Evolutionary conservation across 2,888 invertebrate species (phyloP).

Genomic region (Meta bourneti): DNA sequence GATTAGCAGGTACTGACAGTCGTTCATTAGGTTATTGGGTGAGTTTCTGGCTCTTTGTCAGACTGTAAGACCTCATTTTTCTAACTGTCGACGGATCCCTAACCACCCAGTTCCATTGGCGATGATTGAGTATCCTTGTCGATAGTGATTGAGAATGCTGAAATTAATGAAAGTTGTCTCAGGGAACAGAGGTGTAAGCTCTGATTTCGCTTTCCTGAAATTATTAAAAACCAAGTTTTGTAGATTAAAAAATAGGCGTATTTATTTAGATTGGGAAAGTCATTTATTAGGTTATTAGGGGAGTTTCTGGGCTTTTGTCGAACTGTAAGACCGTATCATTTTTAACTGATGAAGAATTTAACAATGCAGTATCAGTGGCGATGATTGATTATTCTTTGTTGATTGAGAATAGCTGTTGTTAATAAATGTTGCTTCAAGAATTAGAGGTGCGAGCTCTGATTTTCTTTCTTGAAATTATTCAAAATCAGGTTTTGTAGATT

Average conservation of each 20-base stretch:
- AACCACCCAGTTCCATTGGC: neutral
- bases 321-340: no score
- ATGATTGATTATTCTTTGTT: no score
- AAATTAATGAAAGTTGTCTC: neutral
- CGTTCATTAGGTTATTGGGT: slow-evolving; percentile 35
- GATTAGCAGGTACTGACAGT: slow-evolving; percentile 46
- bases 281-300: slow-evolving; percentile 32
- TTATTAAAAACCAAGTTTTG: no score
- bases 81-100: neutral
- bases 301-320: neutral
- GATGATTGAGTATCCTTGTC: neutral
- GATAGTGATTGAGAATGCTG: neutral
- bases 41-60: slow-evolving; percentile 2
- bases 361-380: no score
- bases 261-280: neutral
- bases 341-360: no score
- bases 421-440: no score
- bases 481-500: no score
- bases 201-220: neutral
- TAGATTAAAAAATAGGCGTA: no score
- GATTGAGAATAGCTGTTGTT: no score
- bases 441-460: no score
- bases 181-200: neutral
- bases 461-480: no score
- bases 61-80: neutral